Conservation (phyloP, 2,888 invertebrate species). For the Hydrotaea cyrtoneurina region DNA sequence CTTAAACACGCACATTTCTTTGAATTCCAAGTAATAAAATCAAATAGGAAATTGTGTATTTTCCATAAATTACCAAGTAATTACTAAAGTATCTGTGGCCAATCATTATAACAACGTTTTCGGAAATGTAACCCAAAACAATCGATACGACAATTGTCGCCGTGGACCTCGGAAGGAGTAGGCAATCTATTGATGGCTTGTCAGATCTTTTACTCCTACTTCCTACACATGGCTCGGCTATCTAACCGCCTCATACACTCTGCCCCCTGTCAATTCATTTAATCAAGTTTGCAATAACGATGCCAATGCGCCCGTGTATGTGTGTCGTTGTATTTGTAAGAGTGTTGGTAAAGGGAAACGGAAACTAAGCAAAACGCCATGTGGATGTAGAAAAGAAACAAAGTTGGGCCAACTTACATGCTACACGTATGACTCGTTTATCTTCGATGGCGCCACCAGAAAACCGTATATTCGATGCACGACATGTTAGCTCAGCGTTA, state of each 20-base stretch:
- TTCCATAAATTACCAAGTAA: constrained; percentile 61
- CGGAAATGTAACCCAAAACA: constrained; percentile 21
- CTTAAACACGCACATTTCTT: constrained; percentile 58
- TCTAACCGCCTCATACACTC: neutral
- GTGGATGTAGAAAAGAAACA: neutral
- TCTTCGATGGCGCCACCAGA: constrained; percentile 91
- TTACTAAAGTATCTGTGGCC: constrained; percentile 48
- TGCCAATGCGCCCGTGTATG: neutral
- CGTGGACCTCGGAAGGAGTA: neutral
- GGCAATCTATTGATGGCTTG: constrained; percentile 11
- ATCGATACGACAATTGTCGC: neutral
- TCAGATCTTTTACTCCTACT: constrained; percentile 18
- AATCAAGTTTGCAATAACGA: constrained; percentile 4
- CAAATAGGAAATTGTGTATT: constrained; percentile 52
- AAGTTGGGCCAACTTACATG: constrained; percentile 86
- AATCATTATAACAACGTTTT: constrained; percentile 17
- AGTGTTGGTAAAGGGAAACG: neutral
- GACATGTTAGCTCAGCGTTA: constrained; percentile 90
- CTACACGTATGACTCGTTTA: constrained; percentile 88
- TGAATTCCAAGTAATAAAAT: constrained; percentile 46
- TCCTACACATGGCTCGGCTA: neutral
- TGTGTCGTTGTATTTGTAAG: neutral
- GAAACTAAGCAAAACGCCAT: neutral
- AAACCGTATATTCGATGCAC: constrained; percentile 93
- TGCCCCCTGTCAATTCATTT: neutral